These are phyloP conservation scores for Gadus chalcogrammus DNA, from an alignment of 2,113 vertebrate genomes.

Conservation along the genomic window DNA sequence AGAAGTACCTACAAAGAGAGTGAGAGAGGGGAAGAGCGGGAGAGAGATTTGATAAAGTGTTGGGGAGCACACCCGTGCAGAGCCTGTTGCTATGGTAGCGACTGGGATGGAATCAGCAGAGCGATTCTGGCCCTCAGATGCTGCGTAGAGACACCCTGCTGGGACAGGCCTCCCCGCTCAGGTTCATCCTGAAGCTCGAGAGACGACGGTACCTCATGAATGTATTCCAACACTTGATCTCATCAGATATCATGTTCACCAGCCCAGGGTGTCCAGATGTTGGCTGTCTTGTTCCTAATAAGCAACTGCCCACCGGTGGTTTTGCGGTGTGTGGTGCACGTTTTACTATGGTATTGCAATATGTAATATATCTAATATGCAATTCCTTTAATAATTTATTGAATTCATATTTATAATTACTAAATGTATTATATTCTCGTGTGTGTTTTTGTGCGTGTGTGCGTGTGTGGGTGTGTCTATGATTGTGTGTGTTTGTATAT, in stretches of 20 bases:
- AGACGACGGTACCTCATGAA: not conserved
- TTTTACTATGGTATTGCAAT: too few relatives aligned
- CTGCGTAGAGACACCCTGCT: slow-evolving; percentile 53
- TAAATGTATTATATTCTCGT: too few relatives aligned
- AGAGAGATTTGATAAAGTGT: slow-evolving; percentile 49
- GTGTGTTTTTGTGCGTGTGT: not conserved
- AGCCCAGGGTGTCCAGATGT: too few relatives aligned
- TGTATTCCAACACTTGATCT: not conserved
- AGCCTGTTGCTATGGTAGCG: slow-evolving; percentile 72
- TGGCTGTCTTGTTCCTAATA: too few relatives aligned
- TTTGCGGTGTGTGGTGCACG: too few relatives aligned
- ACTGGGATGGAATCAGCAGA: slow-evolving; percentile 62
- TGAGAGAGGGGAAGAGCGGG: slow-evolving; percentile 32
- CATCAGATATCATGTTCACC: not conserved
- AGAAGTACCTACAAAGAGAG: slow-evolving; percentile 2
- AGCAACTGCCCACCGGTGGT: too few relatives aligned
- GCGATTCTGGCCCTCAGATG: slow-evolving; percentile 54
- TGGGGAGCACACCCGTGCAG: slow-evolving; percentile 44
- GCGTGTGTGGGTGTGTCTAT: not conserved
- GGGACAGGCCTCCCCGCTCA: slow-evolving; percentile 48
- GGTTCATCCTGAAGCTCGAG: slow-evolving; percentile 51
- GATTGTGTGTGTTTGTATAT: not conserved
- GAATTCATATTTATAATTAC: too few relatives aligned
- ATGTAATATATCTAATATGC: too few relatives aligned
- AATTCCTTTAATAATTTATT: too few relatives aligned